These are phyloP conservation scores for Galerucella calmariensis DNA, from an alignment of 2,888 invertebrate genomes.

Conservation along the genomic window DNA sequence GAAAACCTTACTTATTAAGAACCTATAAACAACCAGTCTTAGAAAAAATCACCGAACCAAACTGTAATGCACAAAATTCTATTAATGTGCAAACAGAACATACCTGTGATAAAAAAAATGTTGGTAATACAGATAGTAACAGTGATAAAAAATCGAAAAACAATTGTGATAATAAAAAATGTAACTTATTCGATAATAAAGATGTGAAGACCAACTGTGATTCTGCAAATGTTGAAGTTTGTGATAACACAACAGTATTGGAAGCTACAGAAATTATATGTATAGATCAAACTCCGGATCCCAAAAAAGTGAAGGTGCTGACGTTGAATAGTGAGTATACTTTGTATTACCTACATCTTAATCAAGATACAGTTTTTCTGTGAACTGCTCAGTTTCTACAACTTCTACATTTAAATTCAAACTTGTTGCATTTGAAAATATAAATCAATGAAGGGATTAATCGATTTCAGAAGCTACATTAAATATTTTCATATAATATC, in stretches of 20 bases:
- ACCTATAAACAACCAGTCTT: constrained; percentile 36
- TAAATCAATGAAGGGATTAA: too few relatives aligned
- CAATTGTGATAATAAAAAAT: constrained; percentile 32
- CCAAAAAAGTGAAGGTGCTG: not conserved
- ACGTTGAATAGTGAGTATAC: too few relatives aligned
- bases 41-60: not conserved
- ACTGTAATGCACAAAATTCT: constrained; percentile 5
- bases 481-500: too few relatives aligned
- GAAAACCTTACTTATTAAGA: constrained; percentile 47
- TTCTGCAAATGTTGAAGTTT: not conserved
- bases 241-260: not conserved
- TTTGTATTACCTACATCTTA: too few relatives aligned
- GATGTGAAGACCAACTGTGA: not conserved
- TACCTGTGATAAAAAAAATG: constrained; percentile 8
- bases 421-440: too few relatives aligned
- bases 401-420: too few relatives aligned
- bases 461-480: too few relatives aligned
- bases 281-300: not conserved
- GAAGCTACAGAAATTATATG: not conserved
- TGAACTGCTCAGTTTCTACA: too few relatives aligned
- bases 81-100: constrained; percentile 31
- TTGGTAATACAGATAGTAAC: not conserved
- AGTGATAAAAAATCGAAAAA: constrained; percentile 19
- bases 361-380: too few relatives aligned
- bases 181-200: not conserved